Evolutionary conservation across 2,888 invertebrate genomes (phyloP), one percentile per base, ranked within the genome.

Genomic region (Uloborus plumipes): DNA sequence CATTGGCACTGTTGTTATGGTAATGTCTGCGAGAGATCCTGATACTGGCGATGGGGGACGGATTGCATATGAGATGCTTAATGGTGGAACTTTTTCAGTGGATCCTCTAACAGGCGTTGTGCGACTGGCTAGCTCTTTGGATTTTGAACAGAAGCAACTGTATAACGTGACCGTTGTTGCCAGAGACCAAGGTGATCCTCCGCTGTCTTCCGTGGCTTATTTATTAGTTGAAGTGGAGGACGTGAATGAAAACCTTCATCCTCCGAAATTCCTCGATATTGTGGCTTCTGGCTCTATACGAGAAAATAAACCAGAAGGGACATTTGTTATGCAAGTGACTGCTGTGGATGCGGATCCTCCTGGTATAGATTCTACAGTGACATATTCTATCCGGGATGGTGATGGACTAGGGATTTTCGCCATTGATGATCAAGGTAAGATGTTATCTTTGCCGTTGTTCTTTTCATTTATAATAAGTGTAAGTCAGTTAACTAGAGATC

Each of bases 321-420:
- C 94, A 4, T 90, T 92, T 62, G 96, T 96, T 85, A 92, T 94
- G 88, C 92, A 92, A 84, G 93, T 96, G 55, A 91, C 91, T 26
- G 97, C 97, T 16, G 91, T 90, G 31, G 97, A 98, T 89, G 91
- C 92, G 0, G 87, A 87, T 69, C 87, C 87, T 62, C 91, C 93
- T 11, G 94, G 94, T 22, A 93, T 93, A 49, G 84, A 84, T 58
- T 73, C 73, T 15, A 95, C 96, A 89, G 92, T 98, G 77, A 92
- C 93, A 76, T 98, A 97, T 91, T 94, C 94, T 87, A 93, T 97
- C 86, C 91, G 94, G 53, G 95, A 94, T 71, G 98, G 98, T 64
- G 93, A 94, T 88, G 98, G 98, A 58, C 91, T 97, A 87, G 97
- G 98, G 26, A 92, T 94, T 86, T 99, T 99, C 91, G 92, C 94